These are phyloP conservation scores for Diglossa brunneiventris DNA, from an alignment of 2,113 vertebrate species.

Conservation along the genomic window DNA sequence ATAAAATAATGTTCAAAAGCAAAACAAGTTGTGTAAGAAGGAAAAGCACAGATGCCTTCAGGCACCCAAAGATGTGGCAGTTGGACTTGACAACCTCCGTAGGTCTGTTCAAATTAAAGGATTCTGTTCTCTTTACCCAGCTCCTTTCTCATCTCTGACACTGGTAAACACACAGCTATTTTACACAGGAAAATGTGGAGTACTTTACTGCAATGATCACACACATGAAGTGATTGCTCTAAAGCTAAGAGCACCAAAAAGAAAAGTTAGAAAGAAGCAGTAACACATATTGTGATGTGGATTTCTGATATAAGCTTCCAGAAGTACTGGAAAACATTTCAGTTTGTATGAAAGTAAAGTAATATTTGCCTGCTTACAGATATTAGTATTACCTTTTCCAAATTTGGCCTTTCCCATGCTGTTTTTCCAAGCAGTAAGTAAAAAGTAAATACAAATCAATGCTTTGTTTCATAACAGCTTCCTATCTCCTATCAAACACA, in stretches of 20 bases:
- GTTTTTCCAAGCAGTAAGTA: background rate
- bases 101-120: background rate
- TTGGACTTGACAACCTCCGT: background rate
- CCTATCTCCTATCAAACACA: background rate
- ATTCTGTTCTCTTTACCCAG: background rate
- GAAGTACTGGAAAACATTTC: background rate
- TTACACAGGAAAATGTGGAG: background rate
- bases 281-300: background rate
- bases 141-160: background rate
- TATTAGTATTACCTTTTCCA: background rate
- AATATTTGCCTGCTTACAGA: background rate
- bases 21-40: background rate
- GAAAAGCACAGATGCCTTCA: background rate
- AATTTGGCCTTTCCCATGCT: background rate
- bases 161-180: background rate
- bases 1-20: background rate
- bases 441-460: background rate
- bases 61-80: background rate
- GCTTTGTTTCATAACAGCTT: slow-evolving; percentile 20
- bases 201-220: background rate
- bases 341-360: background rate
- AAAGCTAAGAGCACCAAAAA: background rate
- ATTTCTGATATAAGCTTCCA: background rate
- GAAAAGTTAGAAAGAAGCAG: background rate
- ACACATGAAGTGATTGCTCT: background rate